These are phyloP conservation scores for Actinernus sp. DNA, from an alignment of 92 coral and sea anemone genomes.

Conservation along the genomic window DNA sequence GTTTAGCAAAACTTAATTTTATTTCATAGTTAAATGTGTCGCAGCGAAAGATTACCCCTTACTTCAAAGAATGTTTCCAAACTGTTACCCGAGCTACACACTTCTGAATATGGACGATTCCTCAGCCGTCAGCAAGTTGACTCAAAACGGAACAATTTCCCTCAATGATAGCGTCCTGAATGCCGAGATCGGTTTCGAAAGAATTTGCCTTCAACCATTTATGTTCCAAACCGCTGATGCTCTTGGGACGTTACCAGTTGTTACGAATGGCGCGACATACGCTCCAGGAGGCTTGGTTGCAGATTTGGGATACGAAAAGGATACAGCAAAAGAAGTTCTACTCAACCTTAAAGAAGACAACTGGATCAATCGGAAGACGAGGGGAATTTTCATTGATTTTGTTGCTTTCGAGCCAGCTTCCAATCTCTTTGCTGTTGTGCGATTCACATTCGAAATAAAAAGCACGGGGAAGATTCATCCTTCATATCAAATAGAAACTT, in stretches of 20 bases:
- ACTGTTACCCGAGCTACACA: conserved; percentile 44
- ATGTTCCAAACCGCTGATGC: conserved; percentile 56
- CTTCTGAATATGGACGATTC: conserved; percentile 1
- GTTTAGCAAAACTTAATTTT: not conserved
- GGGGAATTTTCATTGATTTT: conserved; percentile 56
- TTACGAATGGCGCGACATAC: conserved; percentile 45
- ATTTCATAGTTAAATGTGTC: conserved; percentile 29
- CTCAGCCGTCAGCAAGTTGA: conserved; percentile 11
- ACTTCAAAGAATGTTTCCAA: conserved; percentile 46
- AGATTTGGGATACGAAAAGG: conserved; percentile 73
- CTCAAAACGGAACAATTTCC: not conserved
- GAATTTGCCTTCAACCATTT: conserved; percentile 51
- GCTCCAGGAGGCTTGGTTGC: conserved; percentile 71
- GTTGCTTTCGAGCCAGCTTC: conserved; percentile 69
- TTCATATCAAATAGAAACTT: conserved; percentile 56
- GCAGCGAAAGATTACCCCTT: conserved; percentile 22
- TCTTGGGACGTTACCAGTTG: conserved; percentile 67
- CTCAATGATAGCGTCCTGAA: conserved; percentile 9
- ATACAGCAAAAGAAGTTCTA: conserved; percentile 65
- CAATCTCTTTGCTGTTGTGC: conserved; percentile 69
- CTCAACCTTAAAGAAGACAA: conserved; percentile 55
- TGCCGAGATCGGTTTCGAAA: conserved; percentile 2
- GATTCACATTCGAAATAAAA: conserved; percentile 67
- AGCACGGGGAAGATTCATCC: conserved; percentile 72
- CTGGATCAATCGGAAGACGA: conserved; percentile 73